Conservation (phyloP, 1,140 invertebrate genomes). For the Aphelenchoides fujianensis region DNA sequence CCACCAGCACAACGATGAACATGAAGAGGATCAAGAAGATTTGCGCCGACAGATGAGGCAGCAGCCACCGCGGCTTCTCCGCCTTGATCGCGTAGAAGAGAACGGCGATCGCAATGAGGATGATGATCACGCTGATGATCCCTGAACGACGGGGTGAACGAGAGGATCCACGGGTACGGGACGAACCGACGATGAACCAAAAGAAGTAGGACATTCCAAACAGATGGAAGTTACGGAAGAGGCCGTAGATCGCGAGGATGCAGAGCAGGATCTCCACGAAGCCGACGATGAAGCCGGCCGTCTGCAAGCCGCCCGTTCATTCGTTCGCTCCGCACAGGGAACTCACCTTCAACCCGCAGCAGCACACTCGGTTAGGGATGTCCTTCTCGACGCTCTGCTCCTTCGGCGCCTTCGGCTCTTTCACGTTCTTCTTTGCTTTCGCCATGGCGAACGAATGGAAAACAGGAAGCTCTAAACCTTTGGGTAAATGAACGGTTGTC, state of each 20-base stretch:
- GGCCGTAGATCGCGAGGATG: slow-evolving; percentile 56
- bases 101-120: slow-evolving; percentile 56
- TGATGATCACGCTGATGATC: slow-evolving; percentile 56
- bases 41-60: slow-evolving; percentile 59
- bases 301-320: slow-evolving; percentile 47
- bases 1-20: slow-evolving; percentile 56
- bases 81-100: slow-evolving; percentile 59
- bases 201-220: slow-evolving; percentile 57
- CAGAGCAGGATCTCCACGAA: slow-evolving; percentile 59
- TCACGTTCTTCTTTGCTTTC: slow-evolving; percentile 11
- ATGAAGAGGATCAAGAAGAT: slow-evolving; percentile 61
- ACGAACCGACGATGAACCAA: slow-evolving; percentile 58
- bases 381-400: slow-evolving; percentile 6
- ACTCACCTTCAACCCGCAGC: slow-evolving; percentile 43
- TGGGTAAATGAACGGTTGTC: too few species aligned
- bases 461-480: too few species aligned
- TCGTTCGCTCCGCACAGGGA: background rate
- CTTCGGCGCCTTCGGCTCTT: slow-evolving; percentile 7
- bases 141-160: slow-evolving; percentile 27
- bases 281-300: slow-evolving; percentile 58
- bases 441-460: background rate
- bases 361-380: slow-evolving; percentile 42
- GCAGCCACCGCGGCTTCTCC: slow-evolving; percentile 56
- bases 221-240: slow-evolving; percentile 58
- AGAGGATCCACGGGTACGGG: background rate